phyloP scores from a whole-genome alignment of 2,888 invertebrate genomes.

The Acleris cristana region DNA sequence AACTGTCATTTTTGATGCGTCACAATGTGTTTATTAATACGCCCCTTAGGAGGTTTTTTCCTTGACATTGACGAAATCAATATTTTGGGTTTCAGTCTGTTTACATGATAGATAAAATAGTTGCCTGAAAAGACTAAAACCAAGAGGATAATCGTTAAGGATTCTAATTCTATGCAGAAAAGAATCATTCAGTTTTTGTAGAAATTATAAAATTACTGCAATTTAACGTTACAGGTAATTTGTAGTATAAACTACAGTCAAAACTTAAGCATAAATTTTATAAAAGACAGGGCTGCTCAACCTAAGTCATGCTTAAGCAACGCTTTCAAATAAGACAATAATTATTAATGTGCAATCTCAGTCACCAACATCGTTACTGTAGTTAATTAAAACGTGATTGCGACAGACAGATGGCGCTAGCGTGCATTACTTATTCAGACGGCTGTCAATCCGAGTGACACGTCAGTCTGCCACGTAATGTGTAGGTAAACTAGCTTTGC shows the following conservation, averaged over 20 bases:
- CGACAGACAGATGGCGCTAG: slow-evolving; percentile 12
- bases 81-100: too few species aligned
- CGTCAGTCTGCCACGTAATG: not conserved
- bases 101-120: too few species aligned
- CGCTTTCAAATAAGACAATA: not conserved
- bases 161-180: too few species aligned
- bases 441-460: slow-evolving; percentile 18
- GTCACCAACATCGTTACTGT: not conserved
- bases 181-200: not conserved
- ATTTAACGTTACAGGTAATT: too few species aligned
- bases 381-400: slow-evolving; percentile 14
- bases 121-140: not conserved
- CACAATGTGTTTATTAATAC: too few species aligned
- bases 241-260: too few species aligned
- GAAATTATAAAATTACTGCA: too few species aligned
- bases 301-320: not conserved
- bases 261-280: too few species aligned
- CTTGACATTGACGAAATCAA: too few species aligned
- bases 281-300: slow-evolving; percentile 6
- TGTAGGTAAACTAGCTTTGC: not conserved
- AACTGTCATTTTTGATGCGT: too few species aligned
- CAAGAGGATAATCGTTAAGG: too few species aligned
- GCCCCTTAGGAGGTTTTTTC: too few species aligned
- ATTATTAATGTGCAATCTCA: slow-evolving; percentile 11
- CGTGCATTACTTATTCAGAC: slow-evolving; percentile 22